phyloP scores from a whole-genome alignment of 2,888 invertebrate genomes.

The Acanthosoma haemorrhoidale region DNA sequence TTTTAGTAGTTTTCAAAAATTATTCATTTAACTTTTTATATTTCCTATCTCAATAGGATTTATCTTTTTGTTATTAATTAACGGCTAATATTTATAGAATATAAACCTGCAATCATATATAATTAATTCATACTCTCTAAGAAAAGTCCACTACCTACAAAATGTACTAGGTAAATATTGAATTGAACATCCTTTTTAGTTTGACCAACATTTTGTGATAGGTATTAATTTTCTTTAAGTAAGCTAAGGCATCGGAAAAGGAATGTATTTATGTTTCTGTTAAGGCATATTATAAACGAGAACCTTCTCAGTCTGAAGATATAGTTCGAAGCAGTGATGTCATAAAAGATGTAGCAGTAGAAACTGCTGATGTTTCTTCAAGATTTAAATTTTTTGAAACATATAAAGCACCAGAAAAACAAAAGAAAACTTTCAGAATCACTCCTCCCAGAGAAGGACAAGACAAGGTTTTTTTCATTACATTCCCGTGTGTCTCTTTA shows the following conservation, averaged over 20 bases:
- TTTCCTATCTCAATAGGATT: too few relatives aligned
- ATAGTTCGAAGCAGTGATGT: constrained; percentile 65
- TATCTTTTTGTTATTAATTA: too few relatives aligned
- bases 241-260: neutral
- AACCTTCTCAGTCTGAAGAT: constrained; percentile 54
- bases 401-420: constrained; percentile 65
- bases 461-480: constrained; percentile 53
- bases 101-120: too few relatives aligned
- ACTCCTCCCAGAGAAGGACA: constrained; percentile 80
- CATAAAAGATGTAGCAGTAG: constrained; percentile 65
- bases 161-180: neutral
- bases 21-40: too few relatives aligned
- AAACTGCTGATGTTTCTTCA: constrained; percentile 76
- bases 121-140: too few relatives aligned
- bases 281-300: constrained; percentile 39
- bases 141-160: too few relatives aligned
- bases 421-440: constrained; percentile 73
- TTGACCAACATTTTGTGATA: neutral
- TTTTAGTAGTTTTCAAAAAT: too few relatives aligned
- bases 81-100: too few relatives aligned
- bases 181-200: neutral
- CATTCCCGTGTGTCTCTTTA: neutral
- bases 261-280: constrained; percentile 16
- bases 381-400: constrained; percentile 89
- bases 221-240: neutral